A percentile compares a stretch with the other conserved stretches of the same genome.
phyloP scores from a whole-genome alignment of 2,797 vertebrate genomes.

The Phyllotis vaccarum region DNA sequence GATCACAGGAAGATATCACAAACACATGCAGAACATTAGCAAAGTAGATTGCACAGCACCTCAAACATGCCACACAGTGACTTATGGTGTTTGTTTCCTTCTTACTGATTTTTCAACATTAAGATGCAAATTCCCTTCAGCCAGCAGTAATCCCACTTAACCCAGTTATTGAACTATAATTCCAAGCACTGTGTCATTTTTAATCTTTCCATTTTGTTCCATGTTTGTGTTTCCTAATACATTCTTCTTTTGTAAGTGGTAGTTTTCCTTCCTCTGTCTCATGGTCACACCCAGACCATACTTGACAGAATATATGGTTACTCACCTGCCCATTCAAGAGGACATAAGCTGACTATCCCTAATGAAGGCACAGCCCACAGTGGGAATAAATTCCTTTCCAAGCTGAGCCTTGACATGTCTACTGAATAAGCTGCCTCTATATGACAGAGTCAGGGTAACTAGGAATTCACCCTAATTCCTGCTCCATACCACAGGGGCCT shows the following conservation, averaged over 20 bases:
- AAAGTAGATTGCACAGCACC: neutral
- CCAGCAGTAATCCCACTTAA: neutral
- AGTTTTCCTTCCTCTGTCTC: neutral
- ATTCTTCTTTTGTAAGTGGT: neutral
- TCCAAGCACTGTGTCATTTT: neutral
- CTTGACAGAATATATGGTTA: neutral
- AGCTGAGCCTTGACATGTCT: too few species aligned
- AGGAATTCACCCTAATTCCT: too few species aligned
- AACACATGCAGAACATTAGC: neutral
- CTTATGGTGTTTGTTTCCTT: neutral
- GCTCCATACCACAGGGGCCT: neutral
- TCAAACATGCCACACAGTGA: neutral
- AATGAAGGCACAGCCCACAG: neutral
- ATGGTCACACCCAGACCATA: neutral
- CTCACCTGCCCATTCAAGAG: neutral
- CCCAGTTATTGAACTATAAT: neutral
- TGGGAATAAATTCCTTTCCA: neutral
- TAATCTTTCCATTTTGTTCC: neutral
- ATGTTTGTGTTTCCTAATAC: neutral
- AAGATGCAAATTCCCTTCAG: conserved; percentile 1
- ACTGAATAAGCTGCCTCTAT: neutral
- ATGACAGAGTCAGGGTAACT: neutral
- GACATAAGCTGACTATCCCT: neutral
- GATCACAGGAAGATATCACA: neutral
- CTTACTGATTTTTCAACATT: neutral